Evolutionary conservation across 2,113 vertebrate genomes (phyloP).

Genomic region (Oreochromis aureus): DNA sequence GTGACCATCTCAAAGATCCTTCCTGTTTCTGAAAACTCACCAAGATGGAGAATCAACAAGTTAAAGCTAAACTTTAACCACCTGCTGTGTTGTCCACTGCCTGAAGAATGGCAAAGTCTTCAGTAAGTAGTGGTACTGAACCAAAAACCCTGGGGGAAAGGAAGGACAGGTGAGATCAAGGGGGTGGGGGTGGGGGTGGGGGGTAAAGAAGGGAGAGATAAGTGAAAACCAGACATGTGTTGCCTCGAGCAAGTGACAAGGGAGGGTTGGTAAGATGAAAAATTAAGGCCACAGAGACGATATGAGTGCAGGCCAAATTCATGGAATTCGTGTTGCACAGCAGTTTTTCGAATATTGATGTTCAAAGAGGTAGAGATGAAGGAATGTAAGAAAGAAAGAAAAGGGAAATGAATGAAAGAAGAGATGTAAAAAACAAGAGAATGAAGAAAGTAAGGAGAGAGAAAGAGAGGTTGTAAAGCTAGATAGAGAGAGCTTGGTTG

Average conservation of each 20-base stretch:
- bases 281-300: background rate
- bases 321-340: background rate
- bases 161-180: background rate
- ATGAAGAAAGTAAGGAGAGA: background rate
- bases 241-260: background rate
- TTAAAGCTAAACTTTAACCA: conserved; percentile 86
- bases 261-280: background rate
- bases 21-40: background rate
- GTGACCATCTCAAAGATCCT: background rate
- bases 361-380: background rate
- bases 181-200: background rate
- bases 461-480: background rate
- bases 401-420: background rate
- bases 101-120: conserved; percentile 59
- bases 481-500: background rate
- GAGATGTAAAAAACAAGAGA: background rate
- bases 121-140: background rate
- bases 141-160: conserved; percentile 1
- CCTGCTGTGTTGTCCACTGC: conserved; percentile 76
- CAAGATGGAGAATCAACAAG: conserved; percentile 85
- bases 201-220: background rate
- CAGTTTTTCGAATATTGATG: background rate
- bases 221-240: background rate
- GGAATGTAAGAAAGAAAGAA: background rate
- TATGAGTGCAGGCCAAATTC: background rate